Evolutionary conservation across 2,888 invertebrate genomes (phyloP).

Genomic region (Sphaerophoria taeniata): DNA sequence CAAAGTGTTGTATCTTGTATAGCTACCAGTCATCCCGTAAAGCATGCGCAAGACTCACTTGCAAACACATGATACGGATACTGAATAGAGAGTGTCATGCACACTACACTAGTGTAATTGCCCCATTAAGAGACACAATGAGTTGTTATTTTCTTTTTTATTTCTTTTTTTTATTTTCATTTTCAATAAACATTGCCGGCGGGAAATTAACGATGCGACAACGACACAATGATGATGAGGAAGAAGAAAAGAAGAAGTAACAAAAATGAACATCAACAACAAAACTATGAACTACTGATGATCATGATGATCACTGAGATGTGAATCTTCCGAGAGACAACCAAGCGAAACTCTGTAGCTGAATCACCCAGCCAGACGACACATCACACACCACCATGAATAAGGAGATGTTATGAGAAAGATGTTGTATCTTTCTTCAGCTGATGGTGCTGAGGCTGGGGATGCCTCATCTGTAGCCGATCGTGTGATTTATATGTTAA

Average conservation of each 20-base stretch:
- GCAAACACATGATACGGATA: slow-evolving; percentile 72
- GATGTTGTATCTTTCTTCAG: slow-evolving; percentile 30
- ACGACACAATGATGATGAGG: slow-evolving; percentile 31
- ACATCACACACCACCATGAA: not conserved
- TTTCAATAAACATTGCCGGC: slow-evolving; percentile 68
- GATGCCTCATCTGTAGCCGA: slow-evolving; percentile 38
- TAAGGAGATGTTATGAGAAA: slow-evolving; percentile 40
- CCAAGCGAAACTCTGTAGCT: not conserved
- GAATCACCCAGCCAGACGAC: slow-evolving; percentile 8
- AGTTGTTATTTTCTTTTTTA: slow-evolving; percentile 27
- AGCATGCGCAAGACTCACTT: slow-evolving; percentile 72
- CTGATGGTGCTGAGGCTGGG: not conserved
- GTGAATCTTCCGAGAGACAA: slow-evolving; percentile 2
- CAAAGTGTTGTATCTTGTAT: slow-evolving; percentile 8
- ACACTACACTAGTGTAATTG: slow-evolving; percentile 72
- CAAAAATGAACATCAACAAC: slow-evolving; percentile 34
- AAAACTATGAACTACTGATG: slow-evolving; percentile 27
- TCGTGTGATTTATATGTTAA: slow-evolving; percentile 74
- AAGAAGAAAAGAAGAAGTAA: slow-evolving; percentile 15
- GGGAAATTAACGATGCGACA: slow-evolving; percentile 62
- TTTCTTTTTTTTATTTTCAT: slow-evolving; percentile 17
- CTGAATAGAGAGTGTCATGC: slow-evolving; percentile 70
- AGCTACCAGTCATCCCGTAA: slow-evolving; percentile 59
- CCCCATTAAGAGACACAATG: slow-evolving; percentile 73
- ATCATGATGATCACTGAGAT: slow-evolving; percentile 35